These are phyloP conservation scores for Margaritifera margaritifera DNA, from an alignment of 2,888 invertebrate species.

Conservation along the genomic window DNA sequence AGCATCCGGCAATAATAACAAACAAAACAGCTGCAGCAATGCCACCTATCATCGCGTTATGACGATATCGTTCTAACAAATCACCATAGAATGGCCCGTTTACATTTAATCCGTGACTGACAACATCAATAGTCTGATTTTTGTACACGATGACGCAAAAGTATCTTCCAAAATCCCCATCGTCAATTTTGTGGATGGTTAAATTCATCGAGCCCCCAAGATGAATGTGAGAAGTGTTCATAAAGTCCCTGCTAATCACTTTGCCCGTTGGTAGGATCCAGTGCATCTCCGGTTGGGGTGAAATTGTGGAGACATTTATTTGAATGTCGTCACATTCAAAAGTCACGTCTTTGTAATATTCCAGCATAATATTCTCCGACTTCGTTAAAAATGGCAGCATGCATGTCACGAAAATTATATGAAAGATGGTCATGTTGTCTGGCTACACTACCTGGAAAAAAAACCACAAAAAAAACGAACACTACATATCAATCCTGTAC, in stretches of 20 bases:
- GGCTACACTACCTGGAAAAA: too few relatives aligned
- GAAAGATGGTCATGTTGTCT: too few relatives aligned
- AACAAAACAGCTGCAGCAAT: slow-evolving; percentile 56
- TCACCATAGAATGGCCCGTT: slow-evolving; percentile 56
- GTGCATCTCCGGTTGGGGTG: slow-evolving; percentile 8
- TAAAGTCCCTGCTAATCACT: slow-evolving; percentile 5
- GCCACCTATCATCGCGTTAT: slow-evolving; percentile 58
- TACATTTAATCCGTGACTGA: slow-evolving; percentile 51
- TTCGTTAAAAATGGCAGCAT: too few relatives aligned
- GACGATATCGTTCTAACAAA: slow-evolving; percentile 44
- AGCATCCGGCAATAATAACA: slow-evolving; percentile 38
- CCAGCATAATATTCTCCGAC: slow-evolving; percentile 15
- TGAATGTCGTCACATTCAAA: slow-evolving; percentile 27
- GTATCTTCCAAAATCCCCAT: slow-evolving; percentile 55
- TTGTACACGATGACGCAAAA: slow-evolving; percentile 40
- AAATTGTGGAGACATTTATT: slow-evolving; percentile 11
- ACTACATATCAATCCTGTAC: too few relatives aligned
- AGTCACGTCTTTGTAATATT: slow-evolving; percentile 29
- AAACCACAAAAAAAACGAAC: too few relatives aligned
- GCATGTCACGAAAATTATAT: too few relatives aligned
- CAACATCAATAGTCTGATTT: slow-evolving; percentile 27
- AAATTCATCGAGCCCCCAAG: slow-evolving; percentile 3
- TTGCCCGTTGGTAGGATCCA: slow-evolving; percentile 43
- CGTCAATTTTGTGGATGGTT: slow-evolving; percentile 42
- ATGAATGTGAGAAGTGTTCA: too few relatives aligned